Evolutionary conservation across 2,113 vertebrate genomes (phyloP).

Genomic region (Rhegmatorhina hoffmannsi): DNA sequence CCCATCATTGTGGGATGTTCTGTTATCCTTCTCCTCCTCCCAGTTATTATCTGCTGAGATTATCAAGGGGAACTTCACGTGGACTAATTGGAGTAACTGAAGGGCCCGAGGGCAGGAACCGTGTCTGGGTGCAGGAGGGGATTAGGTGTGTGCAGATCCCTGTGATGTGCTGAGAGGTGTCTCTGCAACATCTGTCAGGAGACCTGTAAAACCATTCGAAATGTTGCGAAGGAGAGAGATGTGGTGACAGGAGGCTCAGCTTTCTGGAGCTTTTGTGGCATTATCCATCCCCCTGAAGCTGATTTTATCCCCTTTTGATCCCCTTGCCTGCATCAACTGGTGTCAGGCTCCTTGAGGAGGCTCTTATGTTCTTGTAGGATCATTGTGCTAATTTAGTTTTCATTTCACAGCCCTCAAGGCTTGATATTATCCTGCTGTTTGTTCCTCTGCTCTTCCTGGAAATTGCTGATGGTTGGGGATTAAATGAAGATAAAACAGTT

Average conservation of each 20-base stretch:
- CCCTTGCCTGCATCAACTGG: not conserved
- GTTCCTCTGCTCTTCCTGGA: not conserved
- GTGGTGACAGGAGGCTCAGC: slow-evolving; percentile 24
- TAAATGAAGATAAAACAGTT: not conserved
- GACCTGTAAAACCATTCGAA: slow-evolving; percentile 16
- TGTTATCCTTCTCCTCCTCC: not conserved
- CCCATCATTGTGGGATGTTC: slow-evolving; percentile 26
- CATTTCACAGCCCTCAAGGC: slow-evolving; percentile 22
- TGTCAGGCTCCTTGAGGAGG: slow-evolving; percentile 38
- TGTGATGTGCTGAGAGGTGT: slow-evolving; percentile 58
- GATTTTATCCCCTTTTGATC: not conserved
- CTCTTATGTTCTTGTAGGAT: slow-evolving; percentile 28
- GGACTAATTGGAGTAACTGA: slow-evolving; percentile 53
- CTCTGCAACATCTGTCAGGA: slow-evolving; percentile 55
- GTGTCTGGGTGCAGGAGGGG: slow-evolving; percentile 22
- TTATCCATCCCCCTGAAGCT: not conserved
- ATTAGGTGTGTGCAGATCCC: slow-evolving; percentile 46
- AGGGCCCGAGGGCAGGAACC: slow-evolving; percentile 54
- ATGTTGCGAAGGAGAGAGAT: not conserved
- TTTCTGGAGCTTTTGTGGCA: slow-evolving; percentile 2
- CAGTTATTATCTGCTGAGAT: slow-evolving; percentile 47
- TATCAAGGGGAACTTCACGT: slow-evolving; percentile 50
- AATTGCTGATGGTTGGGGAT: not conserved
- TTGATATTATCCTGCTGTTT: slow-evolving; percentile 25
- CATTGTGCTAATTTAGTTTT: slow-evolving; percentile 35